These are phyloP conservation scores for Muraenolepis orangiensis DNA, from an alignment of 2,797 vertebrate species.

Conservation along the genomic window DNA sequence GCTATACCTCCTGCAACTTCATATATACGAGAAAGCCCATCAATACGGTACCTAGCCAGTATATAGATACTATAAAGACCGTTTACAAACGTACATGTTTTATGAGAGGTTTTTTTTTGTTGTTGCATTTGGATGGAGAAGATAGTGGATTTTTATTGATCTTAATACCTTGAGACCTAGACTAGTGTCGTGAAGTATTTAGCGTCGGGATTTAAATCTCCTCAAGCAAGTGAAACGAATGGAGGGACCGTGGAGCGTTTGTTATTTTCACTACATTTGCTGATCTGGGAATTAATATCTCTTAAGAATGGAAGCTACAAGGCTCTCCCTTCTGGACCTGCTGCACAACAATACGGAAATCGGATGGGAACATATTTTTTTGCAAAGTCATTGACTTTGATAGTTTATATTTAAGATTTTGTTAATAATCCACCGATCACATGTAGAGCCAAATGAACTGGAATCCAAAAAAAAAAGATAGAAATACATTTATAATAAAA, in stretches of 20 bases:
- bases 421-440: background rate
- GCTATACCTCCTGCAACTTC: conserved; percentile 29
- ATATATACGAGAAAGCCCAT: background rate
- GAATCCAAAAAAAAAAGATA: background rate
- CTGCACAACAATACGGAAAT: no score
- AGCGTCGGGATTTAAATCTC: background rate
- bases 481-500: background rate
- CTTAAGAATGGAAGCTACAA: background rate
- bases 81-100: conserved; percentile 1
- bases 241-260: background rate
- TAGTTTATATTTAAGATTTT: background rate
- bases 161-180: conserved; percentile 23
- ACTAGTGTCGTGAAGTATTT: conserved; percentile 23
- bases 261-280: background rate
- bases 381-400: background rate
- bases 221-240: background rate
- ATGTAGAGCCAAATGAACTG: background rate
- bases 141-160: background rate
- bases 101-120: background rate
- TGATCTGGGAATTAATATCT: background rate
- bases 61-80: background rate
- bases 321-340: background rate
- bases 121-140: background rate
- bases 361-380: background rate
- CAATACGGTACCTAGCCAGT: background rate